phyloP scores from a whole-genome alignment of 2,888 invertebrate species.

The Aradus depressus region DNA sequence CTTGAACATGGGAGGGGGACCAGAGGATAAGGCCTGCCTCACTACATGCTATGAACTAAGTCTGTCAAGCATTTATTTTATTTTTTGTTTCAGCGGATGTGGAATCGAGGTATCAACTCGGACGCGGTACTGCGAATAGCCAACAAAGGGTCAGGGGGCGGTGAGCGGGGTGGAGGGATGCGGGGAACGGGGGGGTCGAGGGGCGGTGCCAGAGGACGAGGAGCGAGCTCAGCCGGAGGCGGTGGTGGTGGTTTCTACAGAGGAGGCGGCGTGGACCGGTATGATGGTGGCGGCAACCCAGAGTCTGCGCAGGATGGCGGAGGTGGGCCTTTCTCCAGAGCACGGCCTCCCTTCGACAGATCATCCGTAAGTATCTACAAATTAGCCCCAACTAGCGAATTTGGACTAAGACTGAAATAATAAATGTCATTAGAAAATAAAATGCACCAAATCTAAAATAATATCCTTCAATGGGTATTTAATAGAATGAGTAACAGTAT shows the following conservation, averaged over 20 bases:
- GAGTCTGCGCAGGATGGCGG: too few relatives aligned
- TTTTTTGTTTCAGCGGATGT: conserved; percentile 41
- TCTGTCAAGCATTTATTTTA: too few relatives aligned
- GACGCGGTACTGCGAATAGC: conserved; percentile 32
- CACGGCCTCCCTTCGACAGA: conserved; percentile 20
- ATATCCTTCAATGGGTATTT: too few relatives aligned
- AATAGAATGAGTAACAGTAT: too few relatives aligned
- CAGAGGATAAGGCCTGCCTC: too few relatives aligned
- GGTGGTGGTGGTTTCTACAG: conserved; percentile 22
- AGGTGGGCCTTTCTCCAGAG: conserved; percentile 10
- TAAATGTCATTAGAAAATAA: too few relatives aligned
- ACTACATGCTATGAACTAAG: too few relatives aligned
- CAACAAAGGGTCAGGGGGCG: conserved; percentile 17
- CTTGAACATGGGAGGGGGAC: too few relatives aligned
- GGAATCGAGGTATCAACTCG: conserved; percentile 47
- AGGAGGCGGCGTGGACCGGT: conserved; percentile 9
- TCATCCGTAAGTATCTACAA: conserved; percentile 19
- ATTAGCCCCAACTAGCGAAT: too few relatives aligned
- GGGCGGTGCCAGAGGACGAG: conserved; percentile 10
- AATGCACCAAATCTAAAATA: too few relatives aligned
- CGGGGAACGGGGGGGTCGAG: conserved; percentile 29
- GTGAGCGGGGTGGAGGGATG: conserved; percentile 23
- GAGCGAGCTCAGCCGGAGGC: conserved; percentile 35
- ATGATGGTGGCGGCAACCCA: conserved; percentile 16
- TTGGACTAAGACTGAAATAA: too few relatives aligned